Evolutionary conservation across 2,888 invertebrate species (phyloP).

Genomic region (Taenaris catops): DNA sequence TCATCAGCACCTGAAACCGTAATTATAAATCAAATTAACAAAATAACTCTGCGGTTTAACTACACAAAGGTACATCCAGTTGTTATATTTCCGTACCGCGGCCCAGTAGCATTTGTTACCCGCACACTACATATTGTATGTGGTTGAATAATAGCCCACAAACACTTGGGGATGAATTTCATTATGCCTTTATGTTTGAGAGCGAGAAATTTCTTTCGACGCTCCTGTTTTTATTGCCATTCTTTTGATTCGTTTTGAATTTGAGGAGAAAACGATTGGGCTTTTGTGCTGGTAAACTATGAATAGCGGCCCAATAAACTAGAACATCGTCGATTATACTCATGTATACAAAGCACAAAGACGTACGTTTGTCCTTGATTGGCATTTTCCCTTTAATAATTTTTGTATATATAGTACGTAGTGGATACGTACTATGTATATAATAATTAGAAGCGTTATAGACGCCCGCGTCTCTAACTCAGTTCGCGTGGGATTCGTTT

Average conservation of each 20-base stretch:
- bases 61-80: constrained; percentile 18
- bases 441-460: no score
- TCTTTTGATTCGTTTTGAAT: constrained; percentile 50
- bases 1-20: constrained; percentile 1
- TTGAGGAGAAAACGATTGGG: constrained; percentile 12
- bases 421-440: no score
- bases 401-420: no score
- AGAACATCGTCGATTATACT: no score
- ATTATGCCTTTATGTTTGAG: constrained; percentile 66
- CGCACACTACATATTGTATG: constrained; percentile 69
- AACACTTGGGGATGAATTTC: constrained; percentile 75
- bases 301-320: not conserved
- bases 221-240: constrained; percentile 48
- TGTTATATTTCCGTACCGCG: constrained; percentile 33
- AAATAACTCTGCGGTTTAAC: not conserved
- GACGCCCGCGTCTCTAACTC: no score
- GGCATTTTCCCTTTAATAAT: no score
- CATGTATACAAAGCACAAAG: no score
- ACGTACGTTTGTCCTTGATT: no score
- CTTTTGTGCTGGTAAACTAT: not conserved
- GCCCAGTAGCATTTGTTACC: constrained; percentile 61
- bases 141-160: constrained; percentile 69
- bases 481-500: no score
- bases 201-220: constrained; percentile 55
- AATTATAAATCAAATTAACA: constrained; percentile 6